These are phyloP conservation scores for Andrena camellia DNA, from an alignment of 2,888 invertebrate species.

Conservation along the genomic window DNA sequence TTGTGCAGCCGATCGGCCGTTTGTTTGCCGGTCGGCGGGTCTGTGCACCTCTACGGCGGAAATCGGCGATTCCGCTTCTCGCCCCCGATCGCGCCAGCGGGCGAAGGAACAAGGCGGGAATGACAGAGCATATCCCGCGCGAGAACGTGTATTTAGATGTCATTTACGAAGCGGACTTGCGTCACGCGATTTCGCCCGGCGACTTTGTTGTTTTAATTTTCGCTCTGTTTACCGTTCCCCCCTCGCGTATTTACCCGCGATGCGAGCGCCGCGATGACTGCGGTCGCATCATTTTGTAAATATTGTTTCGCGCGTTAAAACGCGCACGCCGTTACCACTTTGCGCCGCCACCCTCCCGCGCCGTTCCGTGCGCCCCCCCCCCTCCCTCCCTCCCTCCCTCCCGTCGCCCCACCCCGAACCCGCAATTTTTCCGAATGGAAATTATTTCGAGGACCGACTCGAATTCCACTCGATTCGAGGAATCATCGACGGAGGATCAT, in stretches of 20 bases:
- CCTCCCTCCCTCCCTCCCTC: too few species aligned
- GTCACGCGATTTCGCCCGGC: conserved; percentile 53
- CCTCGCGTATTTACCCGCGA: conserved; percentile 62
- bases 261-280: conserved; percentile 61
- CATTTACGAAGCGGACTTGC: conserved; percentile 14
- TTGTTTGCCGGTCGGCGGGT: not conserved
- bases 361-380: not conserved
- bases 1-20: conserved; percentile 11
- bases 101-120: not conserved
- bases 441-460: conserved; percentile 50
- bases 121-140: not conserved
- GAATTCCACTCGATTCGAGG: too few species aligned
- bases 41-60: not conserved
- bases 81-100: conserved; percentile 10
- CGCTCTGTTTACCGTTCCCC: conserved; percentile 63
- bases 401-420: conserved; percentile 21
- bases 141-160: conserved; percentile 32
- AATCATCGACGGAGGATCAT: conserved; percentile 54
- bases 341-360: not conserved
- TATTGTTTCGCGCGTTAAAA: conserved; percentile 66
- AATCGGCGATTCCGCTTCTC: conserved; percentile 13
- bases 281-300: conserved; percentile 73
- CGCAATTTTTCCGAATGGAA: conserved; percentile 61
- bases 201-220: conserved; percentile 70
- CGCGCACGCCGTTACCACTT: conserved; percentile 47